Evolutionary conservation across 1,140 invertebrate species (phyloP), one percentile per base, ranked within the genome.

Genomic region (Caenorhabditis briggsae): DNA sequence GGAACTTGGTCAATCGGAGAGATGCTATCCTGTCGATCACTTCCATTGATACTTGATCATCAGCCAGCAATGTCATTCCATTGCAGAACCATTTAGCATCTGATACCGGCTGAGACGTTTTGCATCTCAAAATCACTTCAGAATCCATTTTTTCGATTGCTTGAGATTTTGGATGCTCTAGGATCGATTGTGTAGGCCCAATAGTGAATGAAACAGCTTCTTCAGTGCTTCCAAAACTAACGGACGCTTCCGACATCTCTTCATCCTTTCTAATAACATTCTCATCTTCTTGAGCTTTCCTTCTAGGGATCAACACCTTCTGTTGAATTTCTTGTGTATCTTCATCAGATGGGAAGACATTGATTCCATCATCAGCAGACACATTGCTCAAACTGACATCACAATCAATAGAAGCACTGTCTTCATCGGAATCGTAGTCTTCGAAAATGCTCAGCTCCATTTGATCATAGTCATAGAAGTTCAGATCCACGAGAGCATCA

Each of bases 401-500:
- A 59, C 65, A 64, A 43, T 78, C 65, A 48, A 86, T 78, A 0
- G 23, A 86, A 25, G 84, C 70, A 50, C 55, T 86, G 41, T 55
- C 41, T 14, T 82, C 65, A 64, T 70, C 70, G 18, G 46, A 56
- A 78, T 78, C 64, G 41, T 86, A 64, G 25, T 86, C 84, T 59
- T 87, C 86, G 33, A 61, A 87, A 25, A 87, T 55, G 58, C 86
- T 87, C 18, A 84, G 43, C 25, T 87, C 86, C 23, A 82, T 78
- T 56, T 87, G 84, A n/a, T 87, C 86, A 56, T 61, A 87, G 25
- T 87, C 86, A 48, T 58, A 87, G 55, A 87, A 87, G 16, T 58
- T 65, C 9, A 87, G 82, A 61, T 87, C 86, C 25, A 87, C 83
- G 11, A 83, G 82, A 25, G 86, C 86, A 70, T 87, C 86, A 23